phyloP scores from a whole-genome alignment of 2,113 vertebrate genomes.

The Heterotilapia buettikoferi region DNA sequence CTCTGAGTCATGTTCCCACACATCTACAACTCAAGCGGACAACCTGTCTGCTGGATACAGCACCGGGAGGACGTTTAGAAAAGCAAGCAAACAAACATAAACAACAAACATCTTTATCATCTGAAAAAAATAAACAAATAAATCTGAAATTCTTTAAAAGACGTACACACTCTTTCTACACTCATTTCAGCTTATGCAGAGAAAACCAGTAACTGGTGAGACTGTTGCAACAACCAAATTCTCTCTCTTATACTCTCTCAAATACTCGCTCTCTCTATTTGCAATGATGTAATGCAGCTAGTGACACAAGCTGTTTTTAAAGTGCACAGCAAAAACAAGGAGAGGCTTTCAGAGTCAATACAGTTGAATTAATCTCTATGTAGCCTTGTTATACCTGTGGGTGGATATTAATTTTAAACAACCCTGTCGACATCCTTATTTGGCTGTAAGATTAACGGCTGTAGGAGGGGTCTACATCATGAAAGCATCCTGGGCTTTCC shows the following conservation, averaged over 20 bases:
- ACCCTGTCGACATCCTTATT: background rate
- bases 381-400: background rate
- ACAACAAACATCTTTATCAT: background rate
- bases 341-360: background rate
- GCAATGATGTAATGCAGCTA: background rate
- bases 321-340: background rate
- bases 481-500: background rate
- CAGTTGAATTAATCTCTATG: background rate
- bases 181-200: background rate
- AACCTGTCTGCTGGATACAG: background rate
- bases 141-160: background rate
- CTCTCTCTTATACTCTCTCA: background rate
- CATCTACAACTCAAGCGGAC: background rate
- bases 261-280: background rate
- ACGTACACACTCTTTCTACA: background rate
- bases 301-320: background rate
- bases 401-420: background rate
- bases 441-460: background rate
- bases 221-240: background rate
- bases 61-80: background rate
- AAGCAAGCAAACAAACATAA: background rate
- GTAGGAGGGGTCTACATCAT: background rate
- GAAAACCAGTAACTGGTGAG: background rate
- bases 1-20: slow-evolving; percentile 8
- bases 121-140: background rate